A percentile compares a stretch with the other conserved stretches of the same genome.
phyloP scores from a whole-genome alignment of 2,797 vertebrate species.

The Ctenosaura bakeri region DNA sequence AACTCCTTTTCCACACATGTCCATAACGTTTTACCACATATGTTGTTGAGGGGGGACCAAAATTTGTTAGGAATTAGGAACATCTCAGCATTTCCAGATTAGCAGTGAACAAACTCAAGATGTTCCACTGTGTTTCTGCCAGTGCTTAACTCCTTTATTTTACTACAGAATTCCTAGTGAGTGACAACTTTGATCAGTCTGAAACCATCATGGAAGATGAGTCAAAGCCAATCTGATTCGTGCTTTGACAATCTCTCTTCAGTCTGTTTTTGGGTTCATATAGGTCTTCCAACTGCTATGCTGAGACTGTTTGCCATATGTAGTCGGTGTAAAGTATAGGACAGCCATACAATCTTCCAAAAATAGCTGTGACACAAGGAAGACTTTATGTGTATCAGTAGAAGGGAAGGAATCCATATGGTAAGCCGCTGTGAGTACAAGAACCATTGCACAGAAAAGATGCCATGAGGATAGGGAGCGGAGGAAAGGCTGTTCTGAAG shows the following conservation, averaged over 20 bases:
- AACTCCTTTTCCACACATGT: constrained; percentile 20
- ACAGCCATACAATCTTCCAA: background rate
- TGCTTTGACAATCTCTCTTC: background rate
- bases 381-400: background rate
- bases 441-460: background rate
- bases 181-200: background rate
- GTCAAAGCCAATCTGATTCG: background rate
- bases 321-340: background rate
- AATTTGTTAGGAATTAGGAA: constrained; percentile 60
- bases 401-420: background rate
- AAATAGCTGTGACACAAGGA: background rate
- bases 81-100: constrained; percentile 55
- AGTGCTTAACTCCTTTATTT: background rate
- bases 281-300: background rate
- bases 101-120: constrained; percentile 65
- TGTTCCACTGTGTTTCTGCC: constrained; percentile 45
- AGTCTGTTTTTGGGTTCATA: background rate
- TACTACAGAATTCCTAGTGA: background rate
- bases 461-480: background rate
- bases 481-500: background rate
- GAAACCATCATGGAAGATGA: background rate
- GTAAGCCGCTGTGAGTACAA: background rate
- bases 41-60: constrained; percentile 45
- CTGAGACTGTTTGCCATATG: background rate
- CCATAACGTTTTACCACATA: constrained; percentile 50